A percentile compares a stretch with the other conserved stretches of the same genome.
Evolutionary conservation across 2,888 invertebrate species (phyloP).

Genomic region (Clanis bilineata): DNA sequence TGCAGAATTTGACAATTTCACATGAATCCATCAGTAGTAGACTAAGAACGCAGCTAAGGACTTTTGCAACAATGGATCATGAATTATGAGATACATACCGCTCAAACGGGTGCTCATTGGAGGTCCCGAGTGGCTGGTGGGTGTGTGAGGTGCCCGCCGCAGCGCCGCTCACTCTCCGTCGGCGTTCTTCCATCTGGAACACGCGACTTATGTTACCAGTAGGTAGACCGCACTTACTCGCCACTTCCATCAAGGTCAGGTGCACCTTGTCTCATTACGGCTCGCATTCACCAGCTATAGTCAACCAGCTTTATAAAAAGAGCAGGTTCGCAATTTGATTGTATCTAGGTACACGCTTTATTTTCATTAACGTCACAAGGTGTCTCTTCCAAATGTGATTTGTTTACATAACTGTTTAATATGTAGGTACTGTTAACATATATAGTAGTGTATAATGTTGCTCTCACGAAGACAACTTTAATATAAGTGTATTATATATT

Average conservation of each 20-base stretch:
- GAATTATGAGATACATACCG: constrained; percentile 51
- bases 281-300: not conserved
- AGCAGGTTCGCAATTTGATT: too few relatives aligned
- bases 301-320: too few relatives aligned
- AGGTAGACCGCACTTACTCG: constrained; percentile 19
- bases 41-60: too few relatives aligned
- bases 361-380: too few relatives aligned
- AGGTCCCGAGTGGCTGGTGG: constrained; percentile 56
- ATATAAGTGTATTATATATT: too few relatives aligned
- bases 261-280: not conserved
- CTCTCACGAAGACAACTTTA: too few relatives aligned
- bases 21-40: not conserved
- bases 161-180: constrained; percentile 65
- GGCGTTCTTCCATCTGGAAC: constrained; percentile 76
- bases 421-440: too few relatives aligned
- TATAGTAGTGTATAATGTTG: too few relatives aligned
- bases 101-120: constrained; percentile 54
- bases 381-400: too few relatives aligned
- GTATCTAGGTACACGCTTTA: too few relatives aligned
- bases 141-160: constrained; percentile 69
- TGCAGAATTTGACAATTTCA: too few relatives aligned
- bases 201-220: constrained; percentile 54
- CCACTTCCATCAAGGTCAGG: constrained; percentile 13
- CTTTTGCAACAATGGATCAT: not conserved
- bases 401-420: too few relatives aligned